Percentiles rank a stretch among this genome's conserved stretches.
phyloP scores from a whole-genome alignment of 1,140 invertebrate species.

The Oncopodura yosiiana region DNA sequence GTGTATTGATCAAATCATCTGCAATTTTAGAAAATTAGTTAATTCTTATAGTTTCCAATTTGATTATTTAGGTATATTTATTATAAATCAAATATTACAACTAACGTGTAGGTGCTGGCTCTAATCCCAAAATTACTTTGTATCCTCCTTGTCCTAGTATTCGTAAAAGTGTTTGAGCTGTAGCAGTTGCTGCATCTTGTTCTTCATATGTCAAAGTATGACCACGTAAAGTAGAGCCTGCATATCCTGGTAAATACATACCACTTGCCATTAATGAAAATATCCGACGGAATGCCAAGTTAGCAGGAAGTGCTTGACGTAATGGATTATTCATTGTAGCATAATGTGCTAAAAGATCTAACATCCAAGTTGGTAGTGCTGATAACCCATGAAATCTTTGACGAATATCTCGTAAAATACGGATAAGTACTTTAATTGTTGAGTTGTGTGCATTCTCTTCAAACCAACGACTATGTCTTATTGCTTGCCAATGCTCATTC shows the following conservation, averaged over 20 bases:
- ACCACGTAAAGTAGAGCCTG: constrained; percentile 74
- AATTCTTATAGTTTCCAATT: too few species aligned
- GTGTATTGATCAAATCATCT: constrained; percentile 58
- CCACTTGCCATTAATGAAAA: constrained; percentile 87
- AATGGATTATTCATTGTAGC: constrained; percentile 93
- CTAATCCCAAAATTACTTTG: constrained; percentile 71
- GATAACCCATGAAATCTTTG: constrained; percentile 80
- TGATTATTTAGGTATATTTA: background rate
- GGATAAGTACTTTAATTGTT: constrained; percentile 89
- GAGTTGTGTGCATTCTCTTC: constrained; percentile 97
- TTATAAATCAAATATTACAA: background rate
- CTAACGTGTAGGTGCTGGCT: constrained; percentile 43
- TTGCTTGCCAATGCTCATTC: constrained; percentile 80
- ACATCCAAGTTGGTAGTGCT: constrained; percentile 88
- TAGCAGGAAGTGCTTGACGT: constrained; percentile 81
- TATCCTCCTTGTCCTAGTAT: constrained; percentile 85
- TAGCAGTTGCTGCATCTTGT: constrained; percentile 85
- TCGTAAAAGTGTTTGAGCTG: constrained; percentile 76
- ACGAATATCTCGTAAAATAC: constrained; percentile 80
- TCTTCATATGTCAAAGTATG: constrained; percentile 91
- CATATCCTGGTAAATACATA: constrained; percentile 63
- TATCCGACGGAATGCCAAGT: constrained; percentile 74
- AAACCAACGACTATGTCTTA: constrained; percentile 91
- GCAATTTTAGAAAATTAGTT: constrained; percentile 13
- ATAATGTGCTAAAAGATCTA: constrained; percentile 91